phyloP scores from a whole-genome alignment of 1,140 invertebrate species.

The Whitmania pigra region DNA sequence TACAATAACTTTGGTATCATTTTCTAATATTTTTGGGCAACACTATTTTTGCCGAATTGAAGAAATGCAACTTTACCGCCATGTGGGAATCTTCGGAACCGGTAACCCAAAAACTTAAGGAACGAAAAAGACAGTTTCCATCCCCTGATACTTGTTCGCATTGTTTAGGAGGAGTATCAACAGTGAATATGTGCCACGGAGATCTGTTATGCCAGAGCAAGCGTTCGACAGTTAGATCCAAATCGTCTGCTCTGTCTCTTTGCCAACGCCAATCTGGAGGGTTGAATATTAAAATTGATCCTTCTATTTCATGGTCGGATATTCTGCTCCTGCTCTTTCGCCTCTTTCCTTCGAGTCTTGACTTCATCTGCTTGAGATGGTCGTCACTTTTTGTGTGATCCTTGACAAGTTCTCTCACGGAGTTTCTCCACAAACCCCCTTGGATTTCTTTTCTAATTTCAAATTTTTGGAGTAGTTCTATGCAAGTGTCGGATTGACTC shows the following conservation, averaged over 20 bases:
- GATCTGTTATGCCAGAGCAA: background rate
- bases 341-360: background rate
- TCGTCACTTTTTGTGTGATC: background rate
- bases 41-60: too few species aligned
- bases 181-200: slow-evolving; percentile 5
- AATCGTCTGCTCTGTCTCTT: slow-evolving; percentile 6
- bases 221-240: slow-evolving; percentile 4
- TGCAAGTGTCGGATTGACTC: slow-evolving; percentile 9
- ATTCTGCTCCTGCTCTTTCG: background rate
- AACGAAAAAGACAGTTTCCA: slow-evolving; percentile 16
- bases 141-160: slow-evolving; percentile 17
- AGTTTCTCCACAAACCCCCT: background rate
- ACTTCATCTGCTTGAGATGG: slow-evolving; percentile 5
- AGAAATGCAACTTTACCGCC: background rate
- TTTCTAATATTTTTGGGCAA: too few species aligned
- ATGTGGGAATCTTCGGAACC: slow-evolving; percentile 15
- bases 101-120: slow-evolving; percentile 18
- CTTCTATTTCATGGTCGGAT: background rate
- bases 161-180: slow-evolving; percentile 10
- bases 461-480: slow-evolving; percentile 2
- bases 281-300: slow-evolving; percentile 11
- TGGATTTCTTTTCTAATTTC: background rate
- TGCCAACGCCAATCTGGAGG: slow-evolving; percentile 15
- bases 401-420: background rate
- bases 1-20: too few species aligned